A percentile compares a stretch with the other conserved stretches of the same genome.
Conservation (phyloP, 2,888 invertebrate species). For the Protodeltote pygarga region DNA sequence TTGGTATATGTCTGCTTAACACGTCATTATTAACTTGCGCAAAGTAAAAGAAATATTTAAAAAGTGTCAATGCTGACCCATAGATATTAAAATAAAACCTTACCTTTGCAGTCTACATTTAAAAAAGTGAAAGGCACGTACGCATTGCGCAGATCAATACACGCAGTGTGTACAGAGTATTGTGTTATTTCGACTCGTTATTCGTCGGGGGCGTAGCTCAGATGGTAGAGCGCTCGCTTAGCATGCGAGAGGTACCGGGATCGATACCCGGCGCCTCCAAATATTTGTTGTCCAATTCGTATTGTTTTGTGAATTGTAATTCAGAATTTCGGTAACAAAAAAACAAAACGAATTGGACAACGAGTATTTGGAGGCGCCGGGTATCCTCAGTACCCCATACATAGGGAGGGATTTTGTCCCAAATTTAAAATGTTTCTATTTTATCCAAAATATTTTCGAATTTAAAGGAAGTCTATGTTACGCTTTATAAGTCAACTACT, state of each 20-base stretch:
- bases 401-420: too few species aligned
- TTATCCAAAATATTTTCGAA: too few species aligned
- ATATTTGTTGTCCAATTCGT: too few species aligned
- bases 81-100: slow-evolving; percentile 11
- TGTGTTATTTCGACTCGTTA: slow-evolving; percentile 6
- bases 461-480: too few species aligned
- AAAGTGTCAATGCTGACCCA: slow-evolving; percentile 23
- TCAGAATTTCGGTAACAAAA: too few species aligned
- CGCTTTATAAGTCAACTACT: too few species aligned
- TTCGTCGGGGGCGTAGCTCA: slow-evolving; percentile 81
- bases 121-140: slow-evolving; percentile 49
- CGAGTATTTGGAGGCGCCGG: too few species aligned
- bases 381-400: too few species aligned
- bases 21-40: neutral
- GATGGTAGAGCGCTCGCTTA: slow-evolving; percentile 88
- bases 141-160: slow-evolving; percentile 28
- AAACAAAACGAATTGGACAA: too few species aligned
- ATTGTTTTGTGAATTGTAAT: too few species aligned
- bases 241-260: slow-evolving; percentile 86
- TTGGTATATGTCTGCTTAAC: neutral
- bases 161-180: slow-evolving; percentile 9
- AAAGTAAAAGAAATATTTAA: neutral
- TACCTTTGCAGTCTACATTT: neutral
- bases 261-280: slow-evolving; percentile 67
- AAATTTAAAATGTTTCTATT: too few species aligned